A percentile compares a stretch with the other conserved stretches of the same genome.
Conservation (phyloP, 2,888 invertebrate species). For the Drosophila nigricruria region DNA sequence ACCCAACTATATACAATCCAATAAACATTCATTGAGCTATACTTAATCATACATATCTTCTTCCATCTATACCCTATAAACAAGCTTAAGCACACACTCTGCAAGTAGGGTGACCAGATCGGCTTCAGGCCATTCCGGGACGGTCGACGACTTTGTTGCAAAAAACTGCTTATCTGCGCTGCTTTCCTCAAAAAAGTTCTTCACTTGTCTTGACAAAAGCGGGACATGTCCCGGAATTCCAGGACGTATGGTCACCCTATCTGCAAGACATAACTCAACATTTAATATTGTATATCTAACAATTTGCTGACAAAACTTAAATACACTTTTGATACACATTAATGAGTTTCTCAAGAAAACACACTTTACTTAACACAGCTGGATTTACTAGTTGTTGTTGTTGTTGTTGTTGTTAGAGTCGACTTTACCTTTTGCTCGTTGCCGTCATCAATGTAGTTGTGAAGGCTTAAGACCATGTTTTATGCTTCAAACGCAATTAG, state of each 20-base stretch:
- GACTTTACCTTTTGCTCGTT: slow-evolving; percentile 58
- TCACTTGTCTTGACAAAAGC: too few relatives aligned
- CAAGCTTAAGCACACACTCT: neutral
- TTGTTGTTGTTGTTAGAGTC: neutral
- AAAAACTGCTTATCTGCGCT: too few relatives aligned
- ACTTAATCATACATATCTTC: neutral
- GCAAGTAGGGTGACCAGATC: too few relatives aligned
- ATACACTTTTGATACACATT: neutral
- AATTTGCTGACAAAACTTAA: neutral
- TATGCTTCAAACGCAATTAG: slow-evolving; percentile 7
- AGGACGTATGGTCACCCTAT: too few relatives aligned
- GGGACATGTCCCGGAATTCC: too few relatives aligned
- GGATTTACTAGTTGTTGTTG: neutral
- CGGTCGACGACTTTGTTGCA: too few relatives aligned
- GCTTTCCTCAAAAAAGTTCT: too few relatives aligned
- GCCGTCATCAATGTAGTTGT: slow-evolving; percentile 55
- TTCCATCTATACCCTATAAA: neutral
- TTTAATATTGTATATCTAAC: neutral
- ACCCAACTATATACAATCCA: too few relatives aligned
- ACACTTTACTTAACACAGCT: neutral
- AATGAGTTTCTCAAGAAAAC: neutral
- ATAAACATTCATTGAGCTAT: too few relatives aligned
- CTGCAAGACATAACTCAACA: neutral
- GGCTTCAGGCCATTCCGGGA: too few relatives aligned
- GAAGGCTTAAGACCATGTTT: slow-evolving; percentile 62